A percentile compares a stretch with the other conserved stretches of the same genome.
These are phyloP conservation scores for Alectoris magna DNA, from an alignment of 2,797 vertebrate species.

Conservation along the genomic window DNA sequence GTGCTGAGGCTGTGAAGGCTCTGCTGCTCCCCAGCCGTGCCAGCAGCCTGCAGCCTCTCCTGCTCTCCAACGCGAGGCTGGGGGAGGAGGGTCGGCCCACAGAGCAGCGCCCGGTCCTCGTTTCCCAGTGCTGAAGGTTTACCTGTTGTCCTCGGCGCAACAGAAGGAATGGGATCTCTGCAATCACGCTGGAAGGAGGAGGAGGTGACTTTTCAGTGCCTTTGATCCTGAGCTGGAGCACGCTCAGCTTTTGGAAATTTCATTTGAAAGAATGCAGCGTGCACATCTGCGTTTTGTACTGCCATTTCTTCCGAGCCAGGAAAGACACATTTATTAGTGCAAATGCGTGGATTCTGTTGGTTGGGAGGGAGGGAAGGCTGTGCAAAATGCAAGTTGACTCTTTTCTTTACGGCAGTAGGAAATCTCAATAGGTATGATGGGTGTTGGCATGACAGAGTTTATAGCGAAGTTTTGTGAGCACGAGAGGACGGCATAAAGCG, in stretches of 20 bases:
- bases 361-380: not conserved
- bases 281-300: conserved; percentile 69
- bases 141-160: conserved; percentile 70
- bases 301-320: conserved; percentile 52
- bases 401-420: not conserved
- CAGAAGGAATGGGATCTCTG: conserved; percentile 59
- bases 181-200: conserved; percentile 66
- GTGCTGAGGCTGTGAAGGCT: not conserved
- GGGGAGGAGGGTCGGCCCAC: no score
- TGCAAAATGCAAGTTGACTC: conserved; percentile 13
- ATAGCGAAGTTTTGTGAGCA: not conserved
- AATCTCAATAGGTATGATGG: not conserved
- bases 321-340: conserved; percentile 60
- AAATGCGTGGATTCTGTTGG: conserved; percentile 27
- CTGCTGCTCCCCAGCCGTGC: not conserved
- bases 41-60: no score
- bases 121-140: conserved; percentile 60
- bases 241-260: conserved; percentile 65
- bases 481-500: not conserved
- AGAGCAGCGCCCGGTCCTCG: conserved; percentile 29
- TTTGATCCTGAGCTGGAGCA: conserved; percentile 69
- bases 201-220: conserved; percentile 45
- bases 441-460: not conserved
- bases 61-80: no score
- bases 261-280: conserved; percentile 61